Evolutionary conservation across 2,888 invertebrate species (phyloP).

Genomic region (Lepidocyrtinus sp.): DNA sequence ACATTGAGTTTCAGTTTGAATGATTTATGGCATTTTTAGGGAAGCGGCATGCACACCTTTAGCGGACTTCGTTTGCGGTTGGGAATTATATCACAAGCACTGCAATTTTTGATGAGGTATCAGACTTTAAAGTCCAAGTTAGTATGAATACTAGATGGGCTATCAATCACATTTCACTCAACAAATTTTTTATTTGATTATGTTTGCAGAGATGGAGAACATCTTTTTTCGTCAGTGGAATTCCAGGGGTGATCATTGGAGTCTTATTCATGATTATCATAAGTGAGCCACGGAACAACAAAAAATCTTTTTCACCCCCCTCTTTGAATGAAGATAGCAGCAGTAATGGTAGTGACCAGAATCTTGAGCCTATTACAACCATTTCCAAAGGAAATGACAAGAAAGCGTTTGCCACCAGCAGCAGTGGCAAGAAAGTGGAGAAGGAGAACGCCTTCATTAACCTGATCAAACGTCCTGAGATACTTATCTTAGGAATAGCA

Average conservation of each 20-base stretch:
- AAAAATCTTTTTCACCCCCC: conserved; percentile 76
- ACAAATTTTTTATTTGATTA: conserved; percentile 25
- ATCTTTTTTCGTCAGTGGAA: conserved; percentile 86
- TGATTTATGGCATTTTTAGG: conserved; percentile 72
- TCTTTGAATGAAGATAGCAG: conserved; percentile 77
- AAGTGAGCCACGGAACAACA: conserved; percentile 80
- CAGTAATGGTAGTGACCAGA: conserved; percentile 65
- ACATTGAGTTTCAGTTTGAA: neutral
- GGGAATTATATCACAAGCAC: conserved; percentile 86
- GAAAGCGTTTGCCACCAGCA: conserved; percentile 8
- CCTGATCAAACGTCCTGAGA: conserved; percentile 78
- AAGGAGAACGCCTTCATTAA: conserved; percentile 20
- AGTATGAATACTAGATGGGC: too few relatives aligned
- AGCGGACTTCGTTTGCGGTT: conserved; percentile 91
- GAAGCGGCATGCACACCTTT: conserved; percentile 91
- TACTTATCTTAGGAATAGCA: conserved; percentile 86
- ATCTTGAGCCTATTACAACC: conserved; percentile 5
- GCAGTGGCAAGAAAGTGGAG: conserved; percentile 27
- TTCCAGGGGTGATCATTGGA: conserved; percentile 82
- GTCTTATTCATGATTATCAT: conserved; percentile 82
- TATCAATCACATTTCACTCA: too few relatives aligned
- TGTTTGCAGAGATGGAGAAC: conserved; percentile 85
- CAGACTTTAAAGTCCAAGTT: too few relatives aligned
- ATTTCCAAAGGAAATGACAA: conserved; percentile 30
- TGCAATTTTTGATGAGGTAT: conserved; percentile 83